Base-by-base conservation (phyloP, 2,113 vertebrate species). In the Theristicus caerulescens region DNA sequence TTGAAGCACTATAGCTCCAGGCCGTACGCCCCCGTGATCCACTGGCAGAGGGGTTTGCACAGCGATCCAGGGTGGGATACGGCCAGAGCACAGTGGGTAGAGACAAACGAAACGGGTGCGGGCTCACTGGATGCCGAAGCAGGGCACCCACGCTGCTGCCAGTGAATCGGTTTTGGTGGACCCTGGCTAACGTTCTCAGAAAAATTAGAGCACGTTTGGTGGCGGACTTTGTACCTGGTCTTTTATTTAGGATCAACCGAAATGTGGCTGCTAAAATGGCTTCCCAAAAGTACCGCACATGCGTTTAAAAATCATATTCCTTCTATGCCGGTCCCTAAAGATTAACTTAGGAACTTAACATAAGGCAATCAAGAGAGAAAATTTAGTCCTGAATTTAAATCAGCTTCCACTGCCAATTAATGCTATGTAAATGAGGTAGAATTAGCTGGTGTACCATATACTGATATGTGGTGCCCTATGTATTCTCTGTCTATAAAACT, bases 391-490 rank as follows among this genome's bases (percentile, higher is more conserved):
- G 46, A 47, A 16, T 36, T 54, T 20, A n/a, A 26, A 17, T 5
- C 18, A 21, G 20, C 71, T 71, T 18, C 74, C 81, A 7, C 11
- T 26, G 82, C 2, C 82, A 88, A 86, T 95, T 96, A 95, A 97
- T 97, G 98, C 96, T 97, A 62, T 96, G 98, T 88, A 93, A 97
- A 96, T 59, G 69, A 98, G 98, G 98, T 97, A 83, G 98, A 98
- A 96, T 95, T 59, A 70, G 65, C 80, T 92, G 94, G 88, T 42
- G 92, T 93, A 59, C 80, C 91, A 40, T 82, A 40, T 47, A 3
- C 46, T 64, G 93, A 82, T 25, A 16, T 40, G 44, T 78, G 97
- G 94, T 67, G 58, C 93, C 87, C 66, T 79, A 40, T 96, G 94
- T 95, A 90, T 62, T 67, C 93, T 59, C 67, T 92, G 82, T 55